These are phyloP conservation scores for Lordiphosa andalusiaca DNA, from an alignment of 2,888 invertebrate genomes.

Conservation along the genomic window DNA sequence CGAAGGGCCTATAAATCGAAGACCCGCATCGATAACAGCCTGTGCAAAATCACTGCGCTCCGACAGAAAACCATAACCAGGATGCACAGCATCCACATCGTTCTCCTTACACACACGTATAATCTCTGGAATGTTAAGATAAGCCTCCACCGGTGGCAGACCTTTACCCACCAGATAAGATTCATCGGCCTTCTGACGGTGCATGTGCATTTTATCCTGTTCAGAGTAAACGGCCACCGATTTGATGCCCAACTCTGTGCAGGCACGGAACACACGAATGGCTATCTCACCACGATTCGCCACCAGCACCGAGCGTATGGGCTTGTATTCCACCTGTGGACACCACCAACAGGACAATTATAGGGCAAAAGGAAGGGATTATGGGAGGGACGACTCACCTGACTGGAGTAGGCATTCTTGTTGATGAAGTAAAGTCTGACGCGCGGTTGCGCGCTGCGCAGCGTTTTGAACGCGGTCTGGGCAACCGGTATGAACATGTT, in stretches of 20 bases:
- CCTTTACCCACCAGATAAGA: conserved; percentile 97
- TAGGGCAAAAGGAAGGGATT: too few relatives aligned
- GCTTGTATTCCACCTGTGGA: conserved; percentile 82
- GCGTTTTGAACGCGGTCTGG: conserved; percentile 74
- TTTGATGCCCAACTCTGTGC: conserved; percentile 96
- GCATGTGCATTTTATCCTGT: conserved; percentile 98
- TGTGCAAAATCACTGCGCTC: conserved; percentile 94
- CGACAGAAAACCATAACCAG: conserved; percentile 80
- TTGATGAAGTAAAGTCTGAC: conserved; percentile 76
- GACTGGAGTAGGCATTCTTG: conserved; percentile 79
- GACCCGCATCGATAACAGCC: conserved; percentile 93
- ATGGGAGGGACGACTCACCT: conserved; percentile 58
- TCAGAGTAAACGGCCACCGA: conserved; percentile 99
- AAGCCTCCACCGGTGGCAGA: conserved; percentile 97
- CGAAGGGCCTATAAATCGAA: conserved; percentile 97
- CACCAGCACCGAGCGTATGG: conserved; percentile 95
- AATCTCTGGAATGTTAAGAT: conserved; percentile 98
- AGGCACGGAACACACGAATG: conserved; percentile 98
- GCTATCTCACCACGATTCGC: conserved; percentile 99
- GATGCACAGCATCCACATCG: conserved; percentile 87
- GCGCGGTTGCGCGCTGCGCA: conserved; percentile 73
- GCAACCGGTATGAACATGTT: conserved; percentile 77
- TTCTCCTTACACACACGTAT: conserved; percentile 97
- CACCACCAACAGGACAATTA: not conserved
- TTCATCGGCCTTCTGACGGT: conserved; percentile 98